These are phyloP conservation scores for Platycheirus rosarum DNA, from an alignment of 2,888 invertebrate genomes.

Conservation along the genomic window DNA sequence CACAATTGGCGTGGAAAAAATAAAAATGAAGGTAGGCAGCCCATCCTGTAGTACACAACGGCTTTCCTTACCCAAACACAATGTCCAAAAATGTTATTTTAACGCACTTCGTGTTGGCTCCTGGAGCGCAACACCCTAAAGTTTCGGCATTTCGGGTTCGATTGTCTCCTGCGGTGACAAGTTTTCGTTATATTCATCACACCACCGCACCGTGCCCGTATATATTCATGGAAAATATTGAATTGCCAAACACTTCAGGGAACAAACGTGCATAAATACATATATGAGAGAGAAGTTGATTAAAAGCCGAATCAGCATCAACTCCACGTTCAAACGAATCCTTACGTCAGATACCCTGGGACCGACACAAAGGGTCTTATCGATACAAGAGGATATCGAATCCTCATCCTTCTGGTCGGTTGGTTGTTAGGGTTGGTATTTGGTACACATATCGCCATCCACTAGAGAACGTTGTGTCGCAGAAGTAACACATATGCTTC, in stretches of 20 bases:
- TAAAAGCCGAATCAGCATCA: slow-evolving; percentile 64
- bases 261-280: slow-evolving; percentile 47
- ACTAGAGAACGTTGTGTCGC: slow-evolving; percentile 25
- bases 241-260: slow-evolving; percentile 63
- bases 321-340: slow-evolving; percentile 42
- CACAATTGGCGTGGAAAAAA: neutral
- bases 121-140: slow-evolving; percentile 33
- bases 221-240: slow-evolving; percentile 58
- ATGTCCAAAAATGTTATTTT: slow-evolving; percentile 52
- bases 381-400: slow-evolving; percentile 57
- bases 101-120: slow-evolving; percentile 46
- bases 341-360: slow-evolving; percentile 51
- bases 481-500: slow-evolving; percentile 60
- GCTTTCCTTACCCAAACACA: neutral
- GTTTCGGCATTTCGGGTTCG: slow-evolving; percentile 39
- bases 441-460: slow-evolving; percentile 18
- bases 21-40: neutral
- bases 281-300: slow-evolving; percentile 59
- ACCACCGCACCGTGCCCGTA: neutral
- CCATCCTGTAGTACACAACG: neutral
- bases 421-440: no score
- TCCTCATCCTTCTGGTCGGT: slow-evolving; percentile 38
- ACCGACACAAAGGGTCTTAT: slow-evolving; percentile 55
- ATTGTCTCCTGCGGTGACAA: slow-evolving; percentile 63
- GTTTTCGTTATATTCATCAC: slow-evolving; percentile 9